phyloP scores from a whole-genome alignment of 1,140 invertebrate genomes.

The Megalopta genalis region DNA sequence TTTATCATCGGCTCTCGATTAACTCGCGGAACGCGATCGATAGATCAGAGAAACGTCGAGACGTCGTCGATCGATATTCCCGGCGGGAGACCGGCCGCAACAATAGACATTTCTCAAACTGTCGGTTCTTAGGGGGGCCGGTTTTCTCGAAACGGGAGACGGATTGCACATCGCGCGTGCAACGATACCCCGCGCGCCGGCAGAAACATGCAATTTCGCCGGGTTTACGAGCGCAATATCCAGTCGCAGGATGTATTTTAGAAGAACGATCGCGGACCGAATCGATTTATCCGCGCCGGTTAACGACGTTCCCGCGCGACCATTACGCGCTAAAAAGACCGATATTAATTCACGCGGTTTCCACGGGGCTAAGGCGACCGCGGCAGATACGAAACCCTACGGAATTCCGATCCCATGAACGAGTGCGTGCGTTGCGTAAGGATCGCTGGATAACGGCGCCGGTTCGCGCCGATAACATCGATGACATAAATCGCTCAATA shows the following conservation, averaged over 20 bases:
- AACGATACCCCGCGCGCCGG: background rate
- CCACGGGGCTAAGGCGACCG: background rate
- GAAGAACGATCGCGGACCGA: background rate
- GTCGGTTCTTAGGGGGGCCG: background rate
- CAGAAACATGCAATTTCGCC: slow-evolving; percentile 7
- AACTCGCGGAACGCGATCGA: background rate
- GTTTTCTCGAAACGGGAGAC: slow-evolving; percentile 8
- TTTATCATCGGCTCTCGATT: slow-evolving; percentile 27
- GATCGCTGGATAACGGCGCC: slow-evolving; percentile 19
- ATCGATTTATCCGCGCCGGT: slow-evolving; percentile 11
- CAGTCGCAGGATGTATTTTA: background rate
- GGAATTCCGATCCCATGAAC: slow-evolving; percentile 24
- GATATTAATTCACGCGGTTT: slow-evolving; percentile 6
- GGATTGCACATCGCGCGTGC: background rate
- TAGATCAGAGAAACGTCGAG: background rate
- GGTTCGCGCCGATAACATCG: slow-evolving; percentile 36
- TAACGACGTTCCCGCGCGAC: background rate
- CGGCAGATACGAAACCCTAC: background rate
- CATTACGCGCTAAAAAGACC: background rate
- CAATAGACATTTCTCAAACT: background rate
- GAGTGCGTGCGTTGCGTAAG: slow-evolving; percentile 27
- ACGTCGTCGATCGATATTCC: slow-evolving; percentile 1
- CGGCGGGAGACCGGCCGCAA: background rate
- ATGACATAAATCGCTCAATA: slow-evolving; percentile 7
- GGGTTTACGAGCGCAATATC: background rate